These are phyloP conservation scores for Ia io DNA, from an alignment of 2,113 vertebrate species.

Conservation along the genomic window DNA sequence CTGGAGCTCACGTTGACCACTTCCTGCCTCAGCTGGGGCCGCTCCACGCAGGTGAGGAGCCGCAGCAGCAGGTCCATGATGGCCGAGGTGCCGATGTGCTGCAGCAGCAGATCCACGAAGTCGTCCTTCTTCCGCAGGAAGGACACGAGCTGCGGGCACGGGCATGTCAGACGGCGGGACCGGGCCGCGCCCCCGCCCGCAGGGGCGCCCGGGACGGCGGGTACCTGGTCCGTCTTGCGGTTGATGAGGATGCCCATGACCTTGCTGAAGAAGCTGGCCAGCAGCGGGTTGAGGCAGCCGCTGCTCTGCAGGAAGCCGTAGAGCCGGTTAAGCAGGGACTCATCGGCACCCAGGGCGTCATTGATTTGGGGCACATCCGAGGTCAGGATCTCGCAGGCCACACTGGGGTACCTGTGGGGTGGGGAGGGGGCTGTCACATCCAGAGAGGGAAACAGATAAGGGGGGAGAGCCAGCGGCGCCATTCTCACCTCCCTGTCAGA, in stretches of 20 bases:
- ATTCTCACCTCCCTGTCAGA: background rate
- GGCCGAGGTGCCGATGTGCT: slow-evolving; percentile 82
- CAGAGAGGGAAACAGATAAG: background rate
- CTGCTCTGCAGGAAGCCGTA: slow-evolving; percentile 80
- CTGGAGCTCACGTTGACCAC: slow-evolving; percentile 78
- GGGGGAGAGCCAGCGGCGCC: too few species aligned
- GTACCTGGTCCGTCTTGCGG: slow-evolving; percentile 83
- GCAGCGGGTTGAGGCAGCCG: slow-evolving; percentile 77
- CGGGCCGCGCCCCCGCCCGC: rapidly evolving
- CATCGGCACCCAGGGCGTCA: slow-evolving; percentile 79
- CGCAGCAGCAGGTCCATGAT: slow-evolving; percentile 84
- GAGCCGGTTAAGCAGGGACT: slow-evolving; percentile 79
- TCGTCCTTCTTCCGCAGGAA: slow-evolving; percentile 83
- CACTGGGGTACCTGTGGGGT: slow-evolving; percentile 79
- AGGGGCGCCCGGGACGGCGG: rapidly evolving
- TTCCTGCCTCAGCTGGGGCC: slow-evolving; percentile 80
- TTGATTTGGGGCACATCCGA: slow-evolving; percentile 83
- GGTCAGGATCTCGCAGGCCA: slow-evolving; percentile 83
- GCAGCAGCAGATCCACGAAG: slow-evolving; percentile 80
- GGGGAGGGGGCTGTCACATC: background rate
- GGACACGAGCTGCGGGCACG: slow-evolving; percentile 77
- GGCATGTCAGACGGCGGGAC: rapidly evolving
- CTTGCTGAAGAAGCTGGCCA: slow-evolving; percentile 85
- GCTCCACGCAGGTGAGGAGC: slow-evolving; percentile 83
- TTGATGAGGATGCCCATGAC: slow-evolving; percentile 85